Evolutionary conservation across 2,888 invertebrate species (phyloP).

Genomic region (Carcina quercana): DNA sequence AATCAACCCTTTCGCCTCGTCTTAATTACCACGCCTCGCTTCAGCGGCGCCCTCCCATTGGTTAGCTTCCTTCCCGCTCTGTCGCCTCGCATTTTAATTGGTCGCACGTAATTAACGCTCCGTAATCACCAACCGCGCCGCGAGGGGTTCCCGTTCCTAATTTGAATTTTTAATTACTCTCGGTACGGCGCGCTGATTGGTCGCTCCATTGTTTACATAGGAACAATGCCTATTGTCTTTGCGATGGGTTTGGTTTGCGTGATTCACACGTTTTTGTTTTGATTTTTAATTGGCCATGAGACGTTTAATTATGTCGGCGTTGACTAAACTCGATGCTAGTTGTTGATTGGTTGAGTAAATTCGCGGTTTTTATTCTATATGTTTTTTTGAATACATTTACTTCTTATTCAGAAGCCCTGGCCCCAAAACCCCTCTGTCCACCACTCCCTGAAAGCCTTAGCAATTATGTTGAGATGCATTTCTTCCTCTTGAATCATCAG

Average conservation of each 20-base stretch:
- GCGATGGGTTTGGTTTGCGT: constrained; percentile 11
- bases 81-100: constrained; percentile 65
- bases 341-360: too few relatives aligned
- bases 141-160: constrained; percentile 59
- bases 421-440: too few relatives aligned
- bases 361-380: too few relatives aligned
- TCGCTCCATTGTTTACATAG: constrained; percentile 42
- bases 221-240: constrained; percentile 56
- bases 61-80: constrained; percentile 37
- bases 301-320: too few relatives aligned
- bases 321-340: too few relatives aligned
- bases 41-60: constrained; percentile 57
- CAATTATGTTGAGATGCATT: too few relatives aligned
- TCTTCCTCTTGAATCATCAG: too few relatives aligned
- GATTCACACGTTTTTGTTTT: constrained; percentile 8
- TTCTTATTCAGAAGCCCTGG: too few relatives aligned
- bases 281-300: background rate
- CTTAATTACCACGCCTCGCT: constrained; percentile 72
- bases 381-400: too few relatives aligned
- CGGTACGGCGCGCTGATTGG: constrained; percentile 45
- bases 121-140: constrained; percentile 62
- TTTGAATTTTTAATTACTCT: constrained; percentile 70
- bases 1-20: constrained; percentile 67
- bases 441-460: too few relatives aligned
- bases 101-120: constrained; percentile 65